These are phyloP conservation scores for Apeira syringaria DNA, from an alignment of 2,888 invertebrate species.

Conservation along the genomic window DNA sequence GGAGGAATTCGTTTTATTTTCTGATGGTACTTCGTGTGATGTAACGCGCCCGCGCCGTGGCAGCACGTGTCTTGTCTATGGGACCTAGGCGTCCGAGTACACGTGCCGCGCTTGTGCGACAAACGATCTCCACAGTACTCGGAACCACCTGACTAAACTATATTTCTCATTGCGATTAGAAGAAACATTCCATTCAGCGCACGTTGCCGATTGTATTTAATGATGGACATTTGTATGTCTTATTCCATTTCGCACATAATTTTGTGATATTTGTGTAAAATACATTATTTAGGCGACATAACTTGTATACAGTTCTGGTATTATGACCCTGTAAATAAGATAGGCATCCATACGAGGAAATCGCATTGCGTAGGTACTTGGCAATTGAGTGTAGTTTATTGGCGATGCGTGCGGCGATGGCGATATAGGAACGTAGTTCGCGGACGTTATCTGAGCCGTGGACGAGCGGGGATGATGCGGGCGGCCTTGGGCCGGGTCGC, in stretches of 20 bases:
- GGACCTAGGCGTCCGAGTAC: constrained; percentile 31
- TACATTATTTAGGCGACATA: no score
- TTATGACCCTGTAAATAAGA: no score
- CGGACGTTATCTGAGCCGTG: constrained; percentile 64
- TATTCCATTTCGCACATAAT: no score
- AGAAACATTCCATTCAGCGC: no score
- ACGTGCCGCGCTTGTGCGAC: constrained; percentile 46
- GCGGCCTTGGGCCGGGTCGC: constrained; percentile 80
- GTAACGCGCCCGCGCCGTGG: constrained; percentile 33
- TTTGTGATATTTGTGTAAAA: no score
- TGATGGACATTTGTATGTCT: no score
- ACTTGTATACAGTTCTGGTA: no score
- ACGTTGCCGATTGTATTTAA: no score
- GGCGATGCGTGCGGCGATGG: constrained; percentile 33
- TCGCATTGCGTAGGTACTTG: no score
- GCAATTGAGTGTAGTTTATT: constrained; percentile 5
- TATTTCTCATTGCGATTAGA: no score
- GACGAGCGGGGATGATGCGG: constrained; percentile 77
- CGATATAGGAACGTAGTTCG: constrained; percentile 52
- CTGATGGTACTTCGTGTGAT: constrained; percentile 18
- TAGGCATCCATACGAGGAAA: no score
- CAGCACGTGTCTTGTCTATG: constrained; percentile 44
- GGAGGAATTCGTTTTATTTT: constrained; percentile 22
- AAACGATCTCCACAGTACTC: constrained; percentile 48
- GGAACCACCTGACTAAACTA: no score